Base-by-base conservation (phyloP, 1,140 invertebrate species). In the Platyscapa corneri region DNA sequence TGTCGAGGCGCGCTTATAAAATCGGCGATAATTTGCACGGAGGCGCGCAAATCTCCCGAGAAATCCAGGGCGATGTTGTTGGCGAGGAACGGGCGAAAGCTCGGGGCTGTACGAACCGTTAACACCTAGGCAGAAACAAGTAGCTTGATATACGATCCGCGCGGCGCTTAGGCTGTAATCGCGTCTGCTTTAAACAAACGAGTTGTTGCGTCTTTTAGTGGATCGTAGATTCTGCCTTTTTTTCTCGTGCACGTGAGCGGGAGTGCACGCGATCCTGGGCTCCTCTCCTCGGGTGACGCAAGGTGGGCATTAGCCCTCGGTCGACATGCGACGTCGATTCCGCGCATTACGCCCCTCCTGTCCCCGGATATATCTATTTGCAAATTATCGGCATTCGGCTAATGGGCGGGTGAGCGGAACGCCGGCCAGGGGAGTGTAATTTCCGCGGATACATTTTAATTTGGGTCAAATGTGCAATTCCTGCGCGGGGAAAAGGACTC, bases 401-500 rank as follows among this genome's bases (percentile, higher is more conserved):
- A 82, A 72, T 70, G 30, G 39, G 53, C 0, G 64, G 3, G n/a
- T 16, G 14, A 23, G 30, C 16, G 74, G 16, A 53, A 53, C 2
- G 2, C 16, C 56, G 56, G 76, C 6, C 16, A 12, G 0, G 18
- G 46, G 3, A 49, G 65, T 70, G 34, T 76, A 76, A 83, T 83
- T 83, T 76, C 82, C 82, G 20, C 60, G 60, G 56, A 67, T 77
- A 18, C 56, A 39, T 77, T 83, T 83, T 83, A 64, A 83, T 83
- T 83, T 77, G 12, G 60, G 74, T 53, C 74, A 83, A 65, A 83
- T 76, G 20, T 37, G 39, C 67, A 77, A 83, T 76, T 77, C 20
- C 6, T 56, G 37, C 23, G 37, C 32, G 39, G 5, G 49, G 46
- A 20, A 53, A 53, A 53, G 49, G 49, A 53, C 49, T 53, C 2